A percentile compares a stretch with the other conserved stretches of the same genome.
These are phyloP conservation scores for Ectemnius lituratus DNA, from an alignment of 2,888 invertebrate genomes.

Conservation along the genomic window DNA sequence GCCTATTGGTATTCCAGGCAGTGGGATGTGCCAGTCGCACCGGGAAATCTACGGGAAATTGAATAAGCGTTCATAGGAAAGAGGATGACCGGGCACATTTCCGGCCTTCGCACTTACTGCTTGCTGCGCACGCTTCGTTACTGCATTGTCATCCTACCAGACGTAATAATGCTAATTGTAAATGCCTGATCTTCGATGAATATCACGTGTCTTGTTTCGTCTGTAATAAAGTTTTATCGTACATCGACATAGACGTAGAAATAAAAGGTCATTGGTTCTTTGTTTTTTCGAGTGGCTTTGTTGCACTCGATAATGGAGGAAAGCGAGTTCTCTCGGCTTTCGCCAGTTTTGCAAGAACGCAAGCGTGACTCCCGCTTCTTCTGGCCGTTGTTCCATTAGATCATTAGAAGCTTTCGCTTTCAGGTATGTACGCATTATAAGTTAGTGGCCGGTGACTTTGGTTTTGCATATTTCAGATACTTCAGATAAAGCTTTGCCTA, in stretches of 20 bases:
- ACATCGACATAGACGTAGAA: too few relatives aligned
- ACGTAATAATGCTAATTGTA: too few relatives aligned
- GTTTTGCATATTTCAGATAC: constrained; percentile 13
- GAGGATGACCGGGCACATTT: not conserved
- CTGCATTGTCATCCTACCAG: too few relatives aligned
- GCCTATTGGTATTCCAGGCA: not conserved
- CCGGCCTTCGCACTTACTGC: too few relatives aligned
- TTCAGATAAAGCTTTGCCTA: constrained; percentile 10
- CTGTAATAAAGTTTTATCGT: too few relatives aligned
- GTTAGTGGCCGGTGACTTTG: constrained; percentile 38
- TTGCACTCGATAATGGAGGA: constrained; percentile 21
- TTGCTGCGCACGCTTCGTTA: too few relatives aligned
- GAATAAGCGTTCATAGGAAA: not conserved
- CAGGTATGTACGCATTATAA: constrained; percentile 36
- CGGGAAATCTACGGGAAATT: constrained; percentile 1
- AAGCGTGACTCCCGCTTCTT: constrained; percentile 48
- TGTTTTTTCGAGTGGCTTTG: not conserved
- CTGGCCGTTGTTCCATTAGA: constrained; percentile 14
- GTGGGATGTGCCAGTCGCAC: not conserved
- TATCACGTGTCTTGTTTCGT: too few relatives aligned
- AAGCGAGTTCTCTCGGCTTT: constrained; percentile 51
- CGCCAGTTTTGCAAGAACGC: constrained; percentile 50
- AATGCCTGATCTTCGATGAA: too few relatives aligned
- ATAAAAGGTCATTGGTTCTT: not conserved
- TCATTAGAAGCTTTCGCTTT: constrained; percentile 53